Percentiles rank a stretch among this genome's conserved stretches.
These are phyloP conservation scores for Parapsyche elsis DNA, from an alignment of 1,140 invertebrate species.

Conservation along the genomic window DNA sequence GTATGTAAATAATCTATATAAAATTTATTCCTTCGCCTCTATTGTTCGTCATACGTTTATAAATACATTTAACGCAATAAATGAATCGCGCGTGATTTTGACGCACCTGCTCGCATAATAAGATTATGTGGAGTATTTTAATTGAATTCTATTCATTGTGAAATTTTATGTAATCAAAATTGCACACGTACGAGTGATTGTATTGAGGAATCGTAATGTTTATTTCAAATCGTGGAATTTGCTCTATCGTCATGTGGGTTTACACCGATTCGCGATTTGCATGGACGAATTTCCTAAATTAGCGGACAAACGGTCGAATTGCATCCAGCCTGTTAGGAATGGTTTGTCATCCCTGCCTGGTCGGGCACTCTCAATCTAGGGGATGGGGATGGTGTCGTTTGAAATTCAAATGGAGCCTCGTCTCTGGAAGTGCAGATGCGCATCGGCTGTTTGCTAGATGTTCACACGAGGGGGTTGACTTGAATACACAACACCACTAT, in stretches of 20 bases:
- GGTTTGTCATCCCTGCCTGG: background rate
- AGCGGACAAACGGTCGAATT: background rate
- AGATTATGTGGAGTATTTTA: too few species aligned
- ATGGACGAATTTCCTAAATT: background rate
- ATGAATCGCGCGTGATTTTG: too few species aligned
- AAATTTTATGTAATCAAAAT: too few species aligned
- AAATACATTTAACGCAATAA: too few species aligned
- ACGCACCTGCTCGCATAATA: too few species aligned
- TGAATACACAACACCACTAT: slow-evolving; percentile 24
- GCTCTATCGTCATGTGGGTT: too few species aligned
- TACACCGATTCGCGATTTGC: background rate
- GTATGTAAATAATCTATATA: background rate
- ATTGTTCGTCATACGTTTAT: too few species aligned
- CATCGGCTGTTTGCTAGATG: slow-evolving; percentile 20
- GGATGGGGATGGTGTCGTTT: background rate
- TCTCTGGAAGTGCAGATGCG: slow-evolving; percentile 23
- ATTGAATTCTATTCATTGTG: too few species aligned
- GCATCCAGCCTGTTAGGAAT: background rate
- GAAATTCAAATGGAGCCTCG: slow-evolving; percentile 2
- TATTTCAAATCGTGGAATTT: too few species aligned
- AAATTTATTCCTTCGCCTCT: too few species aligned
- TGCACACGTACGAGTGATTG: too few species aligned
- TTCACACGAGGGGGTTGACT: background rate
- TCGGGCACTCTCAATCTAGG: background rate
- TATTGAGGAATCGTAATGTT: too few species aligned